Evolutionary conservation across 2,888 invertebrate species (phyloP).

Genomic region (Lasioglossum zephyrum): DNA sequence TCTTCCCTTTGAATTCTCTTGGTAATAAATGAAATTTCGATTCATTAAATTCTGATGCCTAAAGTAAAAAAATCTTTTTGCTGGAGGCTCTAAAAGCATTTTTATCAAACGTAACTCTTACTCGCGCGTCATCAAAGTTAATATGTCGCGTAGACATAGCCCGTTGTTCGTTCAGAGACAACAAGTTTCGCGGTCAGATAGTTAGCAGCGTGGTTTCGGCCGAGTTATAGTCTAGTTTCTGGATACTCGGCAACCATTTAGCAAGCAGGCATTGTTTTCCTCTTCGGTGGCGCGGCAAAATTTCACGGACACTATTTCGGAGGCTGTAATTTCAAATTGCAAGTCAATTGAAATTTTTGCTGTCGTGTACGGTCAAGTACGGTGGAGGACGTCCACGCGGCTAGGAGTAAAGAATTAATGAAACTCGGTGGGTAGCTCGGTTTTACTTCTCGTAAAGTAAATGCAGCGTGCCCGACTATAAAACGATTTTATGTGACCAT

Average conservation of each 20-base stretch:
- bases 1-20: not conserved
- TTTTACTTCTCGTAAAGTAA: conserved; percentile 43
- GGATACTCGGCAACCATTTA: not conserved
- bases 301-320: not conserved
- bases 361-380: not conserved
- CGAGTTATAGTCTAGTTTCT: not conserved
- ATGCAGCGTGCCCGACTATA: conserved; percentile 24
- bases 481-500: conserved; percentile 30
- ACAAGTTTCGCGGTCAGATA: not conserved
- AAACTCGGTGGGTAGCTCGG: conserved; percentile 5
- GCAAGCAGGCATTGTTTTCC: not conserved
- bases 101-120: not conserved
- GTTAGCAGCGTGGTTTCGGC: not conserved
- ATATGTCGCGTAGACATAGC: not conserved
- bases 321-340: not conserved
- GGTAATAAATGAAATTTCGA: too few species aligned
- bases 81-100: not conserved
- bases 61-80: too few species aligned
- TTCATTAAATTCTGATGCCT: too few species aligned
- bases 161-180: not conserved
- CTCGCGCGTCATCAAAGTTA: not conserved
- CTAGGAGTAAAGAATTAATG: conserved; percentile 45
- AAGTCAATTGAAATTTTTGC: not conserved
- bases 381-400: not conserved
- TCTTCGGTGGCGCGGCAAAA: not conserved